Evolutionary conservation across 2,113 vertebrate genomes (phyloP), one percentile per base, ranked within the genome.

Genomic region (Eclectus roratus): DNA sequence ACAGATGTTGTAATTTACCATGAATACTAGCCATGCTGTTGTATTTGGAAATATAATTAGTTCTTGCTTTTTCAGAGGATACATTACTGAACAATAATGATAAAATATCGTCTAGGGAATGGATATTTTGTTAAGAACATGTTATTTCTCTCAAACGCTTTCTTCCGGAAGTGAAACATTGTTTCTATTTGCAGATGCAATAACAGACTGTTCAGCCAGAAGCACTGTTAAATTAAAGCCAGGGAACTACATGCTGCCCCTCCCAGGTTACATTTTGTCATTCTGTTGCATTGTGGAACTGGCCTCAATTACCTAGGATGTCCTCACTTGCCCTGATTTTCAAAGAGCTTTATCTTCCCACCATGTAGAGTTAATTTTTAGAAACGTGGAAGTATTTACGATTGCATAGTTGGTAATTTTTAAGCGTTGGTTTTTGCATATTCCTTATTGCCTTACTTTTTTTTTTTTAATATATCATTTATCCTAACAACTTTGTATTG

Each of bases 201-300:
- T 29, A 69, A 17, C 21, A 55, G 18, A 7, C 10, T 50, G 11
- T 53, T 85, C 28, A 53, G 16, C 24, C 52, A 39, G 52, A 58
- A 73, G 13, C 11, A 20, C 16, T 17, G 29, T 33, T 50, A 81
- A 76, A 28, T n/a, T 43, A 31, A 74, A 61, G 68, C 17, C 41
- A 74, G 25, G 15, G 25, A 61, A 28, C 21, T 20, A 12, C 8
- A 19, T 0, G 0, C n/a, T 53, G n/a, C 53, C 24, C 6, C 6
- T 85, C 79, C 20, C 25, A 41, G 11, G 6, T 46, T 52, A 31
- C 10, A 60, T 63, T 91, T 74, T 47, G 11, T 53, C 5, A 23
- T 31, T 66, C 31, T 50, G 11, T 79, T 61, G 31, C 13, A 13
- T 19, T 69, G 31, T 55, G 53, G 35, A 74, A 41, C 21, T 24